Conservation (phyloP, 2,113 vertebrate genomes). For the Drymodes brunneopygia region DNA sequence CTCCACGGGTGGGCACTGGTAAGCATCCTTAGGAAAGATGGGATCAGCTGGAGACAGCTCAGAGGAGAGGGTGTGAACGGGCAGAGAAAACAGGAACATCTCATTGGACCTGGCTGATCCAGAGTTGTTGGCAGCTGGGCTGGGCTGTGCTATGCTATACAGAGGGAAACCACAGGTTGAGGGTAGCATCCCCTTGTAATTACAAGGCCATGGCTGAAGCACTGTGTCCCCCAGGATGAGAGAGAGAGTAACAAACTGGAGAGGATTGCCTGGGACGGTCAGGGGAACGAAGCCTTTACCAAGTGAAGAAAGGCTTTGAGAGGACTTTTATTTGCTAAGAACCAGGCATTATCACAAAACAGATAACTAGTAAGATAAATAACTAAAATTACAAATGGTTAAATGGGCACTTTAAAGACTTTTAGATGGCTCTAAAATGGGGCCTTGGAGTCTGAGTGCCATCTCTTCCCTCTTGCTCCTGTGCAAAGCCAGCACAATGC, state of each 20-base stretch:
- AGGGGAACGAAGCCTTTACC: not conserved
- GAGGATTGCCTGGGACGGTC: not conserved
- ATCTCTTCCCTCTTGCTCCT: not conserved
- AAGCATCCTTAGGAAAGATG: not conserved
- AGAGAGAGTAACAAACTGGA: not conserved
- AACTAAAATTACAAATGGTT: not conserved
- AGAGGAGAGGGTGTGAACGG: not conserved
- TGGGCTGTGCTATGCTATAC: accelerated
- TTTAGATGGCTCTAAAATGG: not conserved
- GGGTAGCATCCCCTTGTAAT: not conserved
- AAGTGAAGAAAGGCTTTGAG: not conserved
- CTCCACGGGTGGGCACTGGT: not conserved
- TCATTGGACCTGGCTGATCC: not conserved
- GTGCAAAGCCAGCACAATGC: not conserved
- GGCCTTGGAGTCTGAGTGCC: not conserved
- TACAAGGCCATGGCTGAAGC: not conserved
- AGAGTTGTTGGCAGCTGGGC: not conserved
- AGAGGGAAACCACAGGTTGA: not conserved
- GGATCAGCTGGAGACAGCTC: not conserved
- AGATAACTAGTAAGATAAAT: not conserved
- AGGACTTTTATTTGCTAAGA: not conserved
- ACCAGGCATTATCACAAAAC: not conserved
- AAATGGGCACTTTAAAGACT: not conserved
- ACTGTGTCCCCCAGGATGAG: accelerated
- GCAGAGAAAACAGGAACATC: not conserved